A percentile compares a stretch with the other conserved stretches of the same genome.
Evolutionary conservation across 1,140 invertebrate genomes (phyloP).

Genomic region (Orussus abietinus): DNA sequence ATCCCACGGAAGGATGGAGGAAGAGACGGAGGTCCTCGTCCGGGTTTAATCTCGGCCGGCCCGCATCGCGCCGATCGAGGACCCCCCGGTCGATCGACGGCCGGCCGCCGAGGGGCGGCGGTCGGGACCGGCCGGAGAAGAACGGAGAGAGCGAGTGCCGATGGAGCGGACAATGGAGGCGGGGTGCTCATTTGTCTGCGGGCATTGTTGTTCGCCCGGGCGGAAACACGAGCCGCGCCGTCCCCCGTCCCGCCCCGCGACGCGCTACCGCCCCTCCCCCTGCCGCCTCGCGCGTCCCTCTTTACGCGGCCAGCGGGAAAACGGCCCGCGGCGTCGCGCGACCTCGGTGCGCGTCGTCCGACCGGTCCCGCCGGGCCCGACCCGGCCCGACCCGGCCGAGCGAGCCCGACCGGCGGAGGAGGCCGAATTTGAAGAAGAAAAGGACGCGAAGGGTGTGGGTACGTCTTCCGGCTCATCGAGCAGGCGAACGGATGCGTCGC

Average conservation of each 20-base stretch:
- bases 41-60: slow-evolving; percentile 48
- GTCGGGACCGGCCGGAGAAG: slow-evolving; percentile 25
- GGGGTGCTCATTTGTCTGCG: slow-evolving; percentile 55
- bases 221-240: slow-evolving; percentile 47
- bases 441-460: slow-evolving; percentile 22
- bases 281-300: slow-evolving; percentile 12
- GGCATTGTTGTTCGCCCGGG: slow-evolving; percentile 49
- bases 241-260: slow-evolving; percentile 17
- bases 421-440: background rate
- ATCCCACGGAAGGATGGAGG: too few relatives aligned
- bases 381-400: too few relatives aligned
- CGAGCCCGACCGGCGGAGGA: background rate
- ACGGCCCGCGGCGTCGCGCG: too few relatives aligned
- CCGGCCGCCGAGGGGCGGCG: slow-evolving; percentile 20
- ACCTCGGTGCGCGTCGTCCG: too few relatives aligned
- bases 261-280: slow-evolving; percentile 22
- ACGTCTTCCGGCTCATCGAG: slow-evolving; percentile 42
- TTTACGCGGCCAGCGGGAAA: too few relatives aligned
- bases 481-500: slow-evolving; percentile 38
- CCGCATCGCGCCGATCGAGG: slow-evolving; percentile 50
- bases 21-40: slow-evolving; percentile 7
- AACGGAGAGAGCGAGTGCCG: slow-evolving; percentile 33
- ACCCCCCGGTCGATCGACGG: slow-evolving; percentile 37
- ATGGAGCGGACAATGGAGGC: slow-evolving; percentile 51
- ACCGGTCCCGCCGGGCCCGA: too few relatives aligned